A percentile compares a stretch with the other conserved stretches of the same genome.
Evolutionary conservation across 2,113 vertebrate genomes (phyloP).

Genomic region (Pachyramphus minor): DNA sequence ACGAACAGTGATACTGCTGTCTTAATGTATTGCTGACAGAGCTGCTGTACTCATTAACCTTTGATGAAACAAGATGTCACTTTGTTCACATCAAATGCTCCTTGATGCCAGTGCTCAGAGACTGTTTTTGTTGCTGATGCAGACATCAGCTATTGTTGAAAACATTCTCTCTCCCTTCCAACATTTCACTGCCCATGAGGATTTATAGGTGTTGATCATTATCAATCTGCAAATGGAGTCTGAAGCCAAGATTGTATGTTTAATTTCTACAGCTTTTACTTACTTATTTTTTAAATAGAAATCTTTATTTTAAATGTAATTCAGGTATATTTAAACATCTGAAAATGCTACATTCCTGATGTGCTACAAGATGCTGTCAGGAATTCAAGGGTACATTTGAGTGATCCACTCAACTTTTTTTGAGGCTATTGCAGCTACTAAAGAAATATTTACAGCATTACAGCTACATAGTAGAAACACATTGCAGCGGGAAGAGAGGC

Average conservation of each 20-base stretch:
- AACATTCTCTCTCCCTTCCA: constrained; percentile 16
- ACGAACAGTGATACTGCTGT: constrained; percentile 45
- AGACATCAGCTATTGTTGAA: constrained; percentile 49
- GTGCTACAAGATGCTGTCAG: neutral
- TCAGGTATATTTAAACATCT: neutral
- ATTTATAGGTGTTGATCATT: constrained; percentile 11
- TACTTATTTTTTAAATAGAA: neutral
- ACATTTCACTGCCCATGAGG: neutral
- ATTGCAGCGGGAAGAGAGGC: neutral
- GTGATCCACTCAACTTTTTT: neutral
- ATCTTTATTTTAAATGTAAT: neutral
- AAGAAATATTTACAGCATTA: neutral
- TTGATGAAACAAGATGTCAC: constrained; percentile 62
- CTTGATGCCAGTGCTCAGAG: constrained; percentile 46
- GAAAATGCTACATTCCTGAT: neutral
- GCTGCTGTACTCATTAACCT: constrained; percentile 61
- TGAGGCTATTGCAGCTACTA: neutral
- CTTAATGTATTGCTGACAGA: constrained; percentile 57
- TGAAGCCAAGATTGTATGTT: neutral
- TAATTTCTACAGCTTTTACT: neutral
- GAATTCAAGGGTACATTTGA: neutral
- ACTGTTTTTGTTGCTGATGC: constrained; percentile 44
- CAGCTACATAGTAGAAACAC: neutral
- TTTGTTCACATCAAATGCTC: constrained; percentile 62
- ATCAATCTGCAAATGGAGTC: neutral